phyloP scores from a whole-genome alignment of 1,140 invertebrate species.

The Whitmania pigra region DNA sequence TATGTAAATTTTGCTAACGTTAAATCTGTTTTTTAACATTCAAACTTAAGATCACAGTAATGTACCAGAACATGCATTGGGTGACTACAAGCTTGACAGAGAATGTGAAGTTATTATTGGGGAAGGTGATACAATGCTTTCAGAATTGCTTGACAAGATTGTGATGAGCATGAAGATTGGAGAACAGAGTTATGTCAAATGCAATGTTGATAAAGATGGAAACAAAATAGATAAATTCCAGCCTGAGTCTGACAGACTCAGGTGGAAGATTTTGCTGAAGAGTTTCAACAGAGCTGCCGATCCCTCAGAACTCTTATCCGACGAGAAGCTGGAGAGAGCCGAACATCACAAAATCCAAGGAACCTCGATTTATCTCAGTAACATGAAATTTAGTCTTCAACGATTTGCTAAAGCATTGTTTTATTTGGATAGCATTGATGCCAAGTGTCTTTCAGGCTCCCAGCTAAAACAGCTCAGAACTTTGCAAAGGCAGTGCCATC shows the following conservation, averaged over 20 bases:
- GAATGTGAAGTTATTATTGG: conserved; percentile 26
- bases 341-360: conserved; percentile 30
- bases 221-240: conserved; percentile 11
- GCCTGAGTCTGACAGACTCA: conserved; percentile 13
- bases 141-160: conserved; percentile 26
- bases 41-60: conserved; percentile 12
- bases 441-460: conserved; percentile 22
- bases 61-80: conserved; percentile 15
- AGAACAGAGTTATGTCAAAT: conserved; percentile 27
- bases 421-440: conserved; percentile 26
- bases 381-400: conserved; percentile 29
- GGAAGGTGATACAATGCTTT: conserved; percentile 25
- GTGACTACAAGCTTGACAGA: conserved; percentile 17
- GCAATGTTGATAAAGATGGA: conserved; percentile 16
- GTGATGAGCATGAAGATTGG: conserved; percentile 26
- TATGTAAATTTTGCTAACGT: too few relatives aligned
- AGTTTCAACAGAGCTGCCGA: conserved; percentile 26
- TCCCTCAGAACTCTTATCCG: conserved; percentile 19
- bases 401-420: conserved; percentile 29
- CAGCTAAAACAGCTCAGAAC: conserved; percentile 21
- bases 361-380: conserved; percentile 29
- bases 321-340: conserved; percentile 30
- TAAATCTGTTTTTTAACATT: conserved; percentile 7
- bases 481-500: conserved; percentile 29
- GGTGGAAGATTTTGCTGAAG: conserved; percentile 23